Conservation (phyloP, 2,888 invertebrate genomes). For the Tholera decimalis region DNA sequence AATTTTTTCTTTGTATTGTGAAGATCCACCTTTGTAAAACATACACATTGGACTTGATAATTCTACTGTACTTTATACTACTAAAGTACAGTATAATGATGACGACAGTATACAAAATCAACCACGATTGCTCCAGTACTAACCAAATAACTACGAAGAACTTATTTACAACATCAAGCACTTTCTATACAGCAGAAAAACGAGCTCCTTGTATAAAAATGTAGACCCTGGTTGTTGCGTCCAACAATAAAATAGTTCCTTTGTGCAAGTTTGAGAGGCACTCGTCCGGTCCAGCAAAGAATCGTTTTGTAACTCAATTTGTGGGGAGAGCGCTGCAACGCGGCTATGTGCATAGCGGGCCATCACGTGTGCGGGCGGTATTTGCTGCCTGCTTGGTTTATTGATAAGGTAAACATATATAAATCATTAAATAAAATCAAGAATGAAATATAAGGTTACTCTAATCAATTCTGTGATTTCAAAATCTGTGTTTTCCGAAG, state of each 20-base stretch:
- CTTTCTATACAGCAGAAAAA: slow-evolving; percentile 22
- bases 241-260: slow-evolving; percentile 66
- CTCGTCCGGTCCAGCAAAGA: slow-evolving; percentile 78
- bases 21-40: too few species aligned
- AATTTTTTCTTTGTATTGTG: too few species aligned
- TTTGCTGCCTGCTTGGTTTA: slow-evolving; percentile 19
- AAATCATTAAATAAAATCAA: background rate
- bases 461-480: background rate
- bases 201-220: slow-evolving; percentile 36
- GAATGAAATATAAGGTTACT: background rate
- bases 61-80: too few species aligned
- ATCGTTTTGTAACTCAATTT: slow-evolving; percentile 90
- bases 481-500: too few species aligned
- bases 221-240: slow-evolving; percentile 60
- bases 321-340: slow-evolving; percentile 79
- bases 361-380: slow-evolving; percentile 21
- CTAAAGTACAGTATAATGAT: too few species aligned
- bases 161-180: slow-evolving; percentile 16
- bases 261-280: slow-evolving; percentile 84
- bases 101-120: background rate
- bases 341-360: slow-evolving; percentile 49
- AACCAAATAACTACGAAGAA: slow-evolving; percentile 3
- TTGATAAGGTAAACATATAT: slow-evolving; percentile 24
- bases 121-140: background rate
- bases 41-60: too few species aligned